These are phyloP conservation scores for Characodon lateralis DNA, from an alignment of 2,797 vertebrate genomes.

Conservation along the genomic window DNA sequence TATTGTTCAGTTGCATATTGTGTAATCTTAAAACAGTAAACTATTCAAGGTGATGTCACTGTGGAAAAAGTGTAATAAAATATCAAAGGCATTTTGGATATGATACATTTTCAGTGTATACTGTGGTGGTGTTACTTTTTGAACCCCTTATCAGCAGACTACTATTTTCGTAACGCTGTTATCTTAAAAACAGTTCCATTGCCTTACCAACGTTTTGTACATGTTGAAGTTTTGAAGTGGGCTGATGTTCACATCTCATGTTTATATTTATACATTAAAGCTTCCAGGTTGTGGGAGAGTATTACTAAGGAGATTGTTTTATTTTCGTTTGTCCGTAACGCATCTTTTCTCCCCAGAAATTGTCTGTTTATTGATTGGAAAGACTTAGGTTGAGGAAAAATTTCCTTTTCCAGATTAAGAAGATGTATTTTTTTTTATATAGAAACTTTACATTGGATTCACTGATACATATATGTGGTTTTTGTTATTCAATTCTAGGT, in stretches of 20 bases:
- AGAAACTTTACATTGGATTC: neutral
- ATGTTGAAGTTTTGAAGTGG: slow-evolving; percentile 5
- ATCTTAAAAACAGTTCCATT: slow-evolving; percentile 1
- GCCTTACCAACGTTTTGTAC: neutral
- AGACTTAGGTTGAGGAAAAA: neutral
- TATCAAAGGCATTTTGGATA: too few species aligned
- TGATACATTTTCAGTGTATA: neutral
- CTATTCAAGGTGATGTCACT: too few species aligned
- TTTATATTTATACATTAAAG: neutral
- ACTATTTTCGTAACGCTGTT: neutral
- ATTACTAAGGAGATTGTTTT: too few species aligned
- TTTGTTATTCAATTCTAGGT: neutral
- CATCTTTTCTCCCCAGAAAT: neutral
- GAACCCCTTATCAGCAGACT: neutral
- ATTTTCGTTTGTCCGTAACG: too few species aligned
- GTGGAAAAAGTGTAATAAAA: too few species aligned
- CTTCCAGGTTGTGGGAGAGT: too few species aligned
- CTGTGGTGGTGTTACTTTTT: neutral
- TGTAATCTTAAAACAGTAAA: too few species aligned
- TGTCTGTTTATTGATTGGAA: neutral
- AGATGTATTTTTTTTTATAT: neutral
- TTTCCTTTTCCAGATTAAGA: neutral
- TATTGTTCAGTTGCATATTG: too few species aligned
- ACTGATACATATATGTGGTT: too few species aligned
- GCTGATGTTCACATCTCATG: neutral